These are phyloP conservation scores for Catonia carolina DNA, from an alignment of 2,888 invertebrate species.

Conservation along the genomic window DNA sequence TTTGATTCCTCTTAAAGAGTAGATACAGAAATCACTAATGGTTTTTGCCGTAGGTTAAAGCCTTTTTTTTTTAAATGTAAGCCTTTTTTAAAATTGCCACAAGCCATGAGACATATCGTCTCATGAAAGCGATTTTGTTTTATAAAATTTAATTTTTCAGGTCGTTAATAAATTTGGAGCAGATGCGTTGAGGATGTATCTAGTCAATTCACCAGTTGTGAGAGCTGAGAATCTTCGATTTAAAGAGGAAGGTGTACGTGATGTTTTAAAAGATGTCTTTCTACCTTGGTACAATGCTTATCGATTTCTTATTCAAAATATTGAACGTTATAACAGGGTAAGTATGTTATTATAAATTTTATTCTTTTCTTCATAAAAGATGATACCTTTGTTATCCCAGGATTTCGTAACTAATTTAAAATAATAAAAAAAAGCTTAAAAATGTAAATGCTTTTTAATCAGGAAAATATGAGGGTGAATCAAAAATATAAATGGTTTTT, in stretches of 20 bases:
- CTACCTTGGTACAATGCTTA: slow-evolving; percentile 95
- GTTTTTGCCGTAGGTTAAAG: too few relatives aligned
- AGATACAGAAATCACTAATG: too few relatives aligned
- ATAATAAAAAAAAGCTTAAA: too few relatives aligned
- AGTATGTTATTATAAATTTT: neutral
- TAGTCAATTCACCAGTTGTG: slow-evolving; percentile 97
- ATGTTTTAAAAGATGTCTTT: slow-evolving; percentile 95
- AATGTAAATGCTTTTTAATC: too few relatives aligned
- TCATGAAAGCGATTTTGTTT: too few relatives aligned
- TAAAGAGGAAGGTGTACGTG: slow-evolving; percentile 94
- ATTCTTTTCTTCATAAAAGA: neutral
- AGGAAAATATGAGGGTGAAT: too few relatives aligned
- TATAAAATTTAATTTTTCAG: slow-evolving; percentile 24
- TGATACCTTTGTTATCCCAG: neutral
- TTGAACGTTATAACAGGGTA: slow-evolving; percentile 58
- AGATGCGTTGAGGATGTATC: slow-evolving; percentile 90
- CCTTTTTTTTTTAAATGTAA: too few relatives aligned
- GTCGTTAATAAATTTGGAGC: slow-evolving; percentile 90
- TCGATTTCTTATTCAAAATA: slow-evolving; percentile 89
- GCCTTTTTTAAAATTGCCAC: too few relatives aligned
- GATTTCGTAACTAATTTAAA: neutral
- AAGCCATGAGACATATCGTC: too few relatives aligned
- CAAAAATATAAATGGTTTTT: too few relatives aligned
- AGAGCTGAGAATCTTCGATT: slow-evolving; percentile 93
- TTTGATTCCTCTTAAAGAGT: too few relatives aligned